These are phyloP conservation scores for Rhamphomyia laevipes DNA, from an alignment of 2,888 invertebrate species.

Conservation along the genomic window DNA sequence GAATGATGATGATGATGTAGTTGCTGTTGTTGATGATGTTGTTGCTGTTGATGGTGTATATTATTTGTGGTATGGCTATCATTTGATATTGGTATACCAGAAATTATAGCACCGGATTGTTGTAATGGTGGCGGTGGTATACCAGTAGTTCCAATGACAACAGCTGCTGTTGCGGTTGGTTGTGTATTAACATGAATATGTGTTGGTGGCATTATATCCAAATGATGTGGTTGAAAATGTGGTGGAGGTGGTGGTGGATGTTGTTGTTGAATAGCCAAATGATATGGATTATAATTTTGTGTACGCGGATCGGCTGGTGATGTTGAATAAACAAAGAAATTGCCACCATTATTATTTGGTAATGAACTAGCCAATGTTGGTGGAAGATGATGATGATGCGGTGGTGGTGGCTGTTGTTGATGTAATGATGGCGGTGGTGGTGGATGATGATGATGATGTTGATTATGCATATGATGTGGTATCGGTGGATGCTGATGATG, in stretches of 20 bases:
- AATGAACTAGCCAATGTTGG: slow-evolving; percentile 13
- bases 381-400: slow-evolving; percentile 11
- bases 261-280: slow-evolving; percentile 19
- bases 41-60: slow-evolving; percentile 33
- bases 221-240: slow-evolving; percentile 19
- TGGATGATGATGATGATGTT: slow-evolving; percentile 12
- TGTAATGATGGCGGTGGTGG: slow-evolving; percentile 9
- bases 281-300: slow-evolving; percentile 21
- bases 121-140: slow-evolving; percentile 29
- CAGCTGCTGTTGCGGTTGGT: slow-evolving; percentile 32
- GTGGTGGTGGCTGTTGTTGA: not conserved
- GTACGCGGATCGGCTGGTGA: slow-evolving; percentile 23
- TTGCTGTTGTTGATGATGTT: slow-evolving; percentile 27
- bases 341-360: slow-evolving; percentile 18
- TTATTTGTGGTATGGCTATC: slow-evolving; percentile 25
- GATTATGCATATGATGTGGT: slow-evolving; percentile 11
- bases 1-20: slow-evolving; percentile 23
- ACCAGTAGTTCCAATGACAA: slow-evolving; percentile 32
- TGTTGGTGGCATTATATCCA: slow-evolving; percentile 10
- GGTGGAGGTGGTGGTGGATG: slow-evolving; percentile 23
- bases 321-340: slow-evolving; percentile 17
- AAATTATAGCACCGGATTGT: slow-evolving; percentile 7
- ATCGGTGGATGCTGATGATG: not conserved
- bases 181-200: not conserved
- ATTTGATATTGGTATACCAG: slow-evolving; percentile 6